Evolutionary conservation across 2,113 vertebrate species (phyloP).

Genomic region (Bostrychus sinensis): DNA sequence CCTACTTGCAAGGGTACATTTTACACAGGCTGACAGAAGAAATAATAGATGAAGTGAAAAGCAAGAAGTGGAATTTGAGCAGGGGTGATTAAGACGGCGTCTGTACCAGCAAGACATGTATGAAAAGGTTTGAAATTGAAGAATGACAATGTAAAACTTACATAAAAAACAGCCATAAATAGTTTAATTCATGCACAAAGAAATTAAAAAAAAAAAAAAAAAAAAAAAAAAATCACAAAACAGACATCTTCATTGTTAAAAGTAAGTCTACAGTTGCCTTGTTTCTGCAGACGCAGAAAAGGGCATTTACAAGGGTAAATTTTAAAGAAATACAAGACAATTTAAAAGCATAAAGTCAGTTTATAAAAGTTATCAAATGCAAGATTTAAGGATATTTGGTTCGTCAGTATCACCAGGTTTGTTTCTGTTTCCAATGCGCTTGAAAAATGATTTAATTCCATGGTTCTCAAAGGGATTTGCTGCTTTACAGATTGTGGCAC

Average conservation of each 20-base stretch:
- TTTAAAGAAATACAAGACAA: constrained; percentile 19
- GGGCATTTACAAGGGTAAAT: constrained; percentile 42
- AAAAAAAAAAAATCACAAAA: background rate
- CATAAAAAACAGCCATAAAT: background rate
- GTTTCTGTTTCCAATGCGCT: constrained; percentile 69
- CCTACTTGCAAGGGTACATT: background rate
- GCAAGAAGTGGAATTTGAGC: constrained; percentile 43
- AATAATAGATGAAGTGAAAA: constrained; percentile 61
- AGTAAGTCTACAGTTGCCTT: constrained; percentile 73
- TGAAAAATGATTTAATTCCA: constrained; percentile 75
- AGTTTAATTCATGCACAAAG: constrained; percentile 38
- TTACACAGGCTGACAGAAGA: constrained; percentile 14
- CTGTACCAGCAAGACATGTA: background rate
- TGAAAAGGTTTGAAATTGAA: background rate
- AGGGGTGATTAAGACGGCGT: constrained; percentile 16
- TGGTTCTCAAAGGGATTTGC: constrained; percentile 32
- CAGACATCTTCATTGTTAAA: constrained; percentile 38
- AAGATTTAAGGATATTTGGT: constrained; percentile 10
- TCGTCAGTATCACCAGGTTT: constrained; percentile 51
- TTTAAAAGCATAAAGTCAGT: constrained; percentile 1
- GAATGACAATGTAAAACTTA: background rate
- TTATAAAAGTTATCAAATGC: constrained; percentile 30
- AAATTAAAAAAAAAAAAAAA: constrained; percentile 23
- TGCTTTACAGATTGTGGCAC: background rate
- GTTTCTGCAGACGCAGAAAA: constrained; percentile 32